Evolutionary conservation across 1,140 invertebrate species (phyloP), one percentile per base, ranked within the genome.

Genomic region (Gryllus bimaculatus): DNA sequence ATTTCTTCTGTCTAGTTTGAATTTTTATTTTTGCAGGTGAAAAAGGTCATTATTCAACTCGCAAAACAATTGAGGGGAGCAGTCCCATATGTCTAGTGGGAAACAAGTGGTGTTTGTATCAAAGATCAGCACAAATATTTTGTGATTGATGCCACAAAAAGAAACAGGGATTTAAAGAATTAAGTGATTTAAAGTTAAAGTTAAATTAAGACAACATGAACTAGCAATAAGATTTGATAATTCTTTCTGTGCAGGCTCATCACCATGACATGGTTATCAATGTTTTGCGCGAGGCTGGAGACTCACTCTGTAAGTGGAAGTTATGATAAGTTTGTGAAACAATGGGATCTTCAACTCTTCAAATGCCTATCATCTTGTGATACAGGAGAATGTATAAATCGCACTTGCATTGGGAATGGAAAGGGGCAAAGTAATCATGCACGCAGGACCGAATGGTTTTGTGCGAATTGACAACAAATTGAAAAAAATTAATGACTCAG

Each of bases 61-160:
- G 83, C 75, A 83, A 83, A 74, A 83, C 83, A 26, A 81, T 86
- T 21, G 82, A 82, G 75, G 86, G 86, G 49, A 83, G 85, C 79
- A 84, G 85, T 3, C 86, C 86, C 5, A 15, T 86, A 15, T 81
- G 82, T 77, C 26, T 85, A 73, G 82, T 82, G n/a, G 84, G 83
- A 39, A 82, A 83, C 48, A 84, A 84, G 79, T 76, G 86, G 18
- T 84, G 83, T 85, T 85, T 75, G 82, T 83, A 48, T 84, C 82
- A n/a, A 74, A 80, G 83, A 76, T 81, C 83, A 76, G 85, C 84
- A 84, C 82, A 81, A 84, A 85, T 78, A 84, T 87, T 74, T 84
- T 47, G 79, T 86, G 8, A 83, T 85, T 75, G 81, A 84, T 74
- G 85, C 84, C 80, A 83, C 79, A n/a, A 75, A 80, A 82, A 77